Evolutionary conservation across 2,113 vertebrate species (phyloP).

Genomic region (Archilochus colubris): DNA sequence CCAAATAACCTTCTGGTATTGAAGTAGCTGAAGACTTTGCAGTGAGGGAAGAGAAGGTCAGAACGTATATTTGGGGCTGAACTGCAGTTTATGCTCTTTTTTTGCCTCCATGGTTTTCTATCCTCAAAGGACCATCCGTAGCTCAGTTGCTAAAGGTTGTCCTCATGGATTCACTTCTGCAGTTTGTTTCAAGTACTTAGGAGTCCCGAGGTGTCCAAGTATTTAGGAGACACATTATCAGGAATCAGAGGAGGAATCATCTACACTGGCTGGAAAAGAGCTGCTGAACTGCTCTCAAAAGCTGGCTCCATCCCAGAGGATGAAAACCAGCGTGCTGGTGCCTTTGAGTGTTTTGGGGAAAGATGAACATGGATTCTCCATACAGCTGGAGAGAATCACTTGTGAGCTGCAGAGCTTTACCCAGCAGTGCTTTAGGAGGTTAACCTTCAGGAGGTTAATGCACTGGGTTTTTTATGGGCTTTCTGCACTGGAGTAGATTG

Average conservation of each 20-base stretch:
- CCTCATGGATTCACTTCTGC: not conserved
- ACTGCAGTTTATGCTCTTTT: not conserved
- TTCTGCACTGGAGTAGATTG: constrained; percentile 6
- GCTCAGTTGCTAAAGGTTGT: not conserved
- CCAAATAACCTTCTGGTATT: not conserved
- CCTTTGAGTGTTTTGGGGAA: not conserved
- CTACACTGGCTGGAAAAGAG: not conserved
- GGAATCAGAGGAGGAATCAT: not conserved
- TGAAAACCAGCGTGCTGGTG: not conserved
- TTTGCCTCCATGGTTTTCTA: not conserved
- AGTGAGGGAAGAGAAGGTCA: not conserved
- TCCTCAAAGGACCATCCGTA: not conserved
- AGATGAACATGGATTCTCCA: not conserved
- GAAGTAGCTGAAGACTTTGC: not conserved
- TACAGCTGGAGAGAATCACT: constrained; percentile 30
- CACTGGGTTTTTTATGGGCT: not conserved
- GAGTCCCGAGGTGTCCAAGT: not conserved
- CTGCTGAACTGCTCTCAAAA: not conserved
- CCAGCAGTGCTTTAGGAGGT: not conserved
- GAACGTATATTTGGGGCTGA: not conserved
- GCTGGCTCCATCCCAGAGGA: not conserved
- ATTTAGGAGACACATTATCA: not conserved
- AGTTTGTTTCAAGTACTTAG: not conserved
- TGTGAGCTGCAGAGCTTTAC: constrained; percentile 8
- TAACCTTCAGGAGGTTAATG: constrained; percentile 11